Base-by-base conservation (phyloP, 30 jellyfish, hydroid and myxozoan species). In the Hydractinia symbiolongicarpus region DNA sequence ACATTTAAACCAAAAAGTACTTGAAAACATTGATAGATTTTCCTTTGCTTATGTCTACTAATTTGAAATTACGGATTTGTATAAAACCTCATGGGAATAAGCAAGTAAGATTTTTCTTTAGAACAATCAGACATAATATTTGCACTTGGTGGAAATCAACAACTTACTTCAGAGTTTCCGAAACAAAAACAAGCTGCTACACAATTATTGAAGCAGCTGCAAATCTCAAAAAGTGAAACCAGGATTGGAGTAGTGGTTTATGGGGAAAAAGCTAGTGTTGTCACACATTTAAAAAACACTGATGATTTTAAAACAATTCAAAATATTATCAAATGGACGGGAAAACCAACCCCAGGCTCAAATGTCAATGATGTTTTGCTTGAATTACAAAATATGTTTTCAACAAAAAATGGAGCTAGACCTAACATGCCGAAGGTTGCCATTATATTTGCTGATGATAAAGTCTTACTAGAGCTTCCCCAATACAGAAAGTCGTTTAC, bases 351-450 rank as follows among this genome's bases (percentile, higher is more conserved):
- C 40, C 8, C 9, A n/a, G 80, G 61, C 13, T 14, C 44, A n/a
- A 50, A 20, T 19, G 17, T 71, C 13, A 19, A 53, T 30, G 61
- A 19, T 8, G 11, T 19, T 30, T 71, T 71, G 7, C 11, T 6
- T 9, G 51, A 4, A 17, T 50, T 54, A 17, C 83, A 76, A 58
- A 54, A 62, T 53, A 30, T 85, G 72, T 80, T 90, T 66, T 50
- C 83, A 9, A 21, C 68, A 54, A 9, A 13, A 51, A 54, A 77
- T 57, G 97, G 95, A 44, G 97, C 85, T 10, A 71, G 95, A 81
- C 57, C 82, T 16, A 84, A 76, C 17, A 93, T 73, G 9, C 81
- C 92, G 21, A 90, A 90, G 57, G 61, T 77, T 53, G 77, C 82
- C 15, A 60, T 90, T 44, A 57, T 85, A 0, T 90, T 90, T 53